A percentile compares a stretch with the other conserved stretches of the same genome.
These are phyloP conservation scores for Glyphotaelius pellucidus DNA, from an alignment of 2,888 invertebrate genomes.

Conservation along the genomic window DNA sequence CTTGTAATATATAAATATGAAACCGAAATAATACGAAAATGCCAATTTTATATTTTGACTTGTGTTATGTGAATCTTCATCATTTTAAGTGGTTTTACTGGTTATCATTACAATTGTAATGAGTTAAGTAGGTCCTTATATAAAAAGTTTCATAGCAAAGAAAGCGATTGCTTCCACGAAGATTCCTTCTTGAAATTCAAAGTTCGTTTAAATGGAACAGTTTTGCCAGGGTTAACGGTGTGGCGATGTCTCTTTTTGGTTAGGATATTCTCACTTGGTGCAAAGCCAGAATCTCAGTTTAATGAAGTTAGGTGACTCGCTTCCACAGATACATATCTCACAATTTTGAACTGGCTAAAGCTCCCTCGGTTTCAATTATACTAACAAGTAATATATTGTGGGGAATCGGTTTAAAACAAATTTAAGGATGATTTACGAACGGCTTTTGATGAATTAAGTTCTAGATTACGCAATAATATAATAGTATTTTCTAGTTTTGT, in stretches of 20 bases:
- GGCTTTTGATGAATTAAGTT: not conserved
- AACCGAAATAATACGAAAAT: no score
- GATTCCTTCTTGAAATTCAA: conserved; percentile 11
- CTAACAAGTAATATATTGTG: not conserved
- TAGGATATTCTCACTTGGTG: conserved; percentile 52
- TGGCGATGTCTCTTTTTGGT: conserved; percentile 37
- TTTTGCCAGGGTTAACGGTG: not conserved
- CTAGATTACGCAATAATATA: not conserved
- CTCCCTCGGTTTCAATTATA: conserved; percentile 15
- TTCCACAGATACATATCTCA: conserved; percentile 22
- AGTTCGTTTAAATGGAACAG: not conserved
- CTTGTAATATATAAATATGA: no score
- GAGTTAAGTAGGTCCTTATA: not conserved
- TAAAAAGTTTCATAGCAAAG: not conserved
- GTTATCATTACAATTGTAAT: not conserved
- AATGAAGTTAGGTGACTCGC: conserved; percentile 55
- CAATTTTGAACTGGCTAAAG: conserved; percentile 2
- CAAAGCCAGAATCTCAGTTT: conserved; percentile 59
- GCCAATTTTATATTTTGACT: no score
- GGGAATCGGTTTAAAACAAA: not conserved
- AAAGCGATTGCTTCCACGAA: not conserved
- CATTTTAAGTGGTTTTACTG: no score
- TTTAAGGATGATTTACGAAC: not conserved
- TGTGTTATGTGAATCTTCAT: no score
- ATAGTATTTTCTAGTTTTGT: not conserved